phyloP scores from a whole-genome alignment of 2,888 invertebrate genomes.

The Limnephilus auricula region DNA sequence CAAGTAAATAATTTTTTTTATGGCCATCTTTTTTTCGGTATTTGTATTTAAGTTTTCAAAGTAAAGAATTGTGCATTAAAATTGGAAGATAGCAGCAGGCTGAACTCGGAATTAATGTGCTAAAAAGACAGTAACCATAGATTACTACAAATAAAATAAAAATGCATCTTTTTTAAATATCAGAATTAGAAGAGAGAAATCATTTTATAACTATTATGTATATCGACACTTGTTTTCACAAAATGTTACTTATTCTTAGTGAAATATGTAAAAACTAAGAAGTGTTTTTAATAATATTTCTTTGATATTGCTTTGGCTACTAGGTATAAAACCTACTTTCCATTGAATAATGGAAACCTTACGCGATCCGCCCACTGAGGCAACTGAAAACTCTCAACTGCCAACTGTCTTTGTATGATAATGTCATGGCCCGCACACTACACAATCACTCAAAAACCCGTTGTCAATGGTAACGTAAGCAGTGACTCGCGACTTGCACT shows the following conservation, averaged over 20 bases:
- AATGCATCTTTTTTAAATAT: not conserved
- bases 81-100: not conserved
- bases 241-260: slow-evolving; percentile 1
- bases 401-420: no score
- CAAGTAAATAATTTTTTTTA: not conserved
- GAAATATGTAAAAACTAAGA: slow-evolving; percentile 34
- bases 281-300: slow-evolving; percentile 40
- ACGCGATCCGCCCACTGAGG: no score
- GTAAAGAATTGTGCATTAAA: not conserved
- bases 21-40: no score
- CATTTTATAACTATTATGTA: slow-evolving; percentile 9
- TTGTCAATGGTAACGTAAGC: no score
- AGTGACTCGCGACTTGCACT: no score
- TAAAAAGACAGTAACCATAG: not conserved
- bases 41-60: not conserved
- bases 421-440: no score
- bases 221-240: not conserved
- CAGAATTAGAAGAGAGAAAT: slow-evolving; percentile 18
- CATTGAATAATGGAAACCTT: slow-evolving; percentile 43
- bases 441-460: no score
- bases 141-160: no score
- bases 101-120: not conserved
- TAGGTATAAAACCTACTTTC: slow-evolving; percentile 43
- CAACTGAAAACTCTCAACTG: no score
- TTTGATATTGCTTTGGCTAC: slow-evolving; percentile 57